Evolutionary conservation across 2,113 vertebrate genomes (phyloP).

Genomic region (Nymphicus hollandicus): DNA sequence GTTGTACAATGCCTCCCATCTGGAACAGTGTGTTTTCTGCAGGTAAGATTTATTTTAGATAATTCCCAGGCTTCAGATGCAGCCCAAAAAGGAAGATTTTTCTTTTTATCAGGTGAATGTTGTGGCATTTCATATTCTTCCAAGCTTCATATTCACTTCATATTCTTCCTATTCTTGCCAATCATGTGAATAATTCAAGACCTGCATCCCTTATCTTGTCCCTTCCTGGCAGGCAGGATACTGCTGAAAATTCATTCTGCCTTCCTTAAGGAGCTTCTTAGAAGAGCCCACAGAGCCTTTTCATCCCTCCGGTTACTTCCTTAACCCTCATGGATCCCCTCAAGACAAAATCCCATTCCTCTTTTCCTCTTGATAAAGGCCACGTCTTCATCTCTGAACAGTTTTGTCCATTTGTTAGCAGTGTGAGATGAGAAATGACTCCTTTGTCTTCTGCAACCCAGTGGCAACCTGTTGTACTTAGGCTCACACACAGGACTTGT

Average conservation of each 20-base stretch:
- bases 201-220: background rate
- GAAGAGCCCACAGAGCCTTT: background rate
- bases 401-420: background rate
- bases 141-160: too few relatives aligned
- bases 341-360: background rate
- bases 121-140: background rate
- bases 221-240: background rate
- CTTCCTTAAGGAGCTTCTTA: background rate
- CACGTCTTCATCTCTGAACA: background rate
- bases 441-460: background rate
- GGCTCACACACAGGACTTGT: background rate
- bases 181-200: constrained; percentile 35
- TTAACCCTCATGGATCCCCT: background rate
- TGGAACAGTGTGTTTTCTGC: background rate
- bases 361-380: background rate
- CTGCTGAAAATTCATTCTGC: background rate
- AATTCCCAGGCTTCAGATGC: background rate
- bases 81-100: background rate
- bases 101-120: background rate
- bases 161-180: background rate
- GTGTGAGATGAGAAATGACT: background rate
- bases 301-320: background rate
- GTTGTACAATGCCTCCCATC: background rate
- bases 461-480: background rate
- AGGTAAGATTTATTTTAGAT: background rate